Conservation (phyloP, 2,797 vertebrate species). For the Cirrhinus molitorella region DNA sequence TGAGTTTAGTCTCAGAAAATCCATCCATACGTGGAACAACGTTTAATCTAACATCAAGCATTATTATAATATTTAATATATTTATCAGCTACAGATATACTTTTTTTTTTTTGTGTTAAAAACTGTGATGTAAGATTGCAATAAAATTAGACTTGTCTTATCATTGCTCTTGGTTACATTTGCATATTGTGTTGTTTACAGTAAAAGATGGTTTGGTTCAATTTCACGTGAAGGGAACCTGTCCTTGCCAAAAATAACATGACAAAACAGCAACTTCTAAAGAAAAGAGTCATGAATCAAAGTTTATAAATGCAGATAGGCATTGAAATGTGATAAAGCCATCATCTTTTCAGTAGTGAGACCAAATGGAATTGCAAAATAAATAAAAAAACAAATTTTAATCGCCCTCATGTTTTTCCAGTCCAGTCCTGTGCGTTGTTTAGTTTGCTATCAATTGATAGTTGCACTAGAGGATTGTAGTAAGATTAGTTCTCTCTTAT, state of each 20-base stretch:
- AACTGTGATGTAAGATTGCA: not conserved
- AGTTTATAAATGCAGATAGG: not conserved
- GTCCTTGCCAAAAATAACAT: not conserved
- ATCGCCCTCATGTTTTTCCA: not conserved
- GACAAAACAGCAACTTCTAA: not conserved
- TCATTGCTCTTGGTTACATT: not conserved
- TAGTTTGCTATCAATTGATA: not conserved
- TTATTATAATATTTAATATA: too few relatives aligned
- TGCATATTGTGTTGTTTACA: not conserved
- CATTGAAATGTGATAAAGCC: too few relatives aligned
- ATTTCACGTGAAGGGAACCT: conserved; percentile 32
- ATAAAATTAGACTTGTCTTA: not conserved
- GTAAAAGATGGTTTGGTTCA: conserved; percentile 43
- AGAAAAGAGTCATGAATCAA: not conserved
- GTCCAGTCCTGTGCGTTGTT: not conserved
- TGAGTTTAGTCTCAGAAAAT: conserved; percentile 25
- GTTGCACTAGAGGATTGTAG: not conserved
- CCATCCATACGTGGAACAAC: conserved; percentile 11
- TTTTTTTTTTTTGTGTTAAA: not conserved
- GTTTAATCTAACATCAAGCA: too few relatives aligned
- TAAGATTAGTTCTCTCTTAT: not conserved
- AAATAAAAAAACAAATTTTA: not conserved
- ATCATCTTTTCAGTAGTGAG: too few relatives aligned
- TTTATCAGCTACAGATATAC: not conserved
- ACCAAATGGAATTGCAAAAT: not conserved